These are phyloP conservation scores for Notamacropus eugenii DNA, from an alignment of 2,797 vertebrate species.

Conservation along the genomic window DNA sequence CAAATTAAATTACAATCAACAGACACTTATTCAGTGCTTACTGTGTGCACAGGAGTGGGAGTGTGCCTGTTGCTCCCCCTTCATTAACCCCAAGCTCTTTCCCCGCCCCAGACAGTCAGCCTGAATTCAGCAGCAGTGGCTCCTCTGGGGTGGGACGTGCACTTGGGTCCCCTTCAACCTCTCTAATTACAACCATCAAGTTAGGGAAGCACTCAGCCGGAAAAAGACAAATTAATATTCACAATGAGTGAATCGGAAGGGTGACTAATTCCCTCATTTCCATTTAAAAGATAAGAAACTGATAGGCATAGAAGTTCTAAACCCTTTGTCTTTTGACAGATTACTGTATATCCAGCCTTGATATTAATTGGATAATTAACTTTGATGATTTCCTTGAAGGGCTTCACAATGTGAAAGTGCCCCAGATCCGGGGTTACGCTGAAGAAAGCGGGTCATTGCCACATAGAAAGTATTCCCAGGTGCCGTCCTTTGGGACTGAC, in stretches of 20 bases:
- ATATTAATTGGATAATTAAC: slow-evolving; percentile 63
- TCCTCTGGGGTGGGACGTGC: background rate
- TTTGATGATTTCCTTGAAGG: slow-evolving; percentile 62
- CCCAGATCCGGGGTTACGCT: background rate
- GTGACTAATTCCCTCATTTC: slow-evolving; percentile 8
- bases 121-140: background rate
- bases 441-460: background rate
- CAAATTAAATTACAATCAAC: background rate
- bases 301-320: slow-evolving; percentile 1
- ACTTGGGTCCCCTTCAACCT: background rate
- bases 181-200: slow-evolving; percentile 42
- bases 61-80: background rate
- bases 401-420: slow-evolving; percentile 29
- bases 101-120: background rate
- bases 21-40: background rate
- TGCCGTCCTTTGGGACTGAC: background rate
- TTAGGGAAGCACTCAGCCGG: slow-evolving; percentile 2
- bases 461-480: background rate
- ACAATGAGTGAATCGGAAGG: slow-evolving; percentile 42
- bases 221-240: slow-evolving; percentile 39
- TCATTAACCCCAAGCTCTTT: background rate
- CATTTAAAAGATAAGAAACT: slow-evolving; percentile 46
- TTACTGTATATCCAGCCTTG: slow-evolving; percentile 57
- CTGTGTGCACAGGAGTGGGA: background rate
- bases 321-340: slow-evolving; percentile 59